Conservation (phyloP, 1,140 invertebrate species). For the Arion vulgaris region DNA sequence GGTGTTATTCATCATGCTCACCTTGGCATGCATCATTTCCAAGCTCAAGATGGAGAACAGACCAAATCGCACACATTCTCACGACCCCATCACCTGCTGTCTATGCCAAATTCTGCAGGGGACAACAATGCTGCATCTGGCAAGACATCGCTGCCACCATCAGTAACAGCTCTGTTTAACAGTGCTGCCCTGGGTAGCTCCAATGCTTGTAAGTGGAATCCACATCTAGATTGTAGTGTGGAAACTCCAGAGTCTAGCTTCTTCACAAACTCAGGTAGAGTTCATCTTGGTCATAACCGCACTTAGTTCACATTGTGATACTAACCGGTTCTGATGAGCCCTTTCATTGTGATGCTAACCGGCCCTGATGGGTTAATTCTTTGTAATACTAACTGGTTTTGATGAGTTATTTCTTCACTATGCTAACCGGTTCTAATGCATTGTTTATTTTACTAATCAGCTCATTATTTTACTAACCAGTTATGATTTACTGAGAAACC, state of each 20-base stretch:
- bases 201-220: slow-evolving; percentile 36
- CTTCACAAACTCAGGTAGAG: slow-evolving; percentile 16
- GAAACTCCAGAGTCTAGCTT: slow-evolving; percentile 16
- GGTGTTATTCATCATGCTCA: slow-evolving; percentile 37
- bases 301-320: too few species aligned
- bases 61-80: background rate
- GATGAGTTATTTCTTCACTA: too few species aligned
- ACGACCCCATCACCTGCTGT: slow-evolving; percentile 35
- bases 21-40: slow-evolving; percentile 46
- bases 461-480: too few species aligned
- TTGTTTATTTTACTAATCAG: too few species aligned
- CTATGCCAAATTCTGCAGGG: slow-evolving; percentile 39
- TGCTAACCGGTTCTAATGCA: too few species aligned
- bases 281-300: background rate
- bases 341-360: too few species aligned
- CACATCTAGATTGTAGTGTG: slow-evolving; percentile 32
- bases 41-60: slow-evolving; percentile 7
- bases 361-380: too few species aligned
- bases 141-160: slow-evolving; percentile 20
- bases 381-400: too few species aligned
- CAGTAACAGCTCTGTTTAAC: slow-evolving; percentile 49
- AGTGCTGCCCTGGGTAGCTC: slow-evolving; percentile 34
- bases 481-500: too few species aligned
- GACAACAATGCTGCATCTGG: too few species aligned
- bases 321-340: too few species aligned